These are phyloP conservation scores for Drosophila antonietae DNA, from an alignment of 2,888 invertebrate species.

Conservation along the genomic window DNA sequence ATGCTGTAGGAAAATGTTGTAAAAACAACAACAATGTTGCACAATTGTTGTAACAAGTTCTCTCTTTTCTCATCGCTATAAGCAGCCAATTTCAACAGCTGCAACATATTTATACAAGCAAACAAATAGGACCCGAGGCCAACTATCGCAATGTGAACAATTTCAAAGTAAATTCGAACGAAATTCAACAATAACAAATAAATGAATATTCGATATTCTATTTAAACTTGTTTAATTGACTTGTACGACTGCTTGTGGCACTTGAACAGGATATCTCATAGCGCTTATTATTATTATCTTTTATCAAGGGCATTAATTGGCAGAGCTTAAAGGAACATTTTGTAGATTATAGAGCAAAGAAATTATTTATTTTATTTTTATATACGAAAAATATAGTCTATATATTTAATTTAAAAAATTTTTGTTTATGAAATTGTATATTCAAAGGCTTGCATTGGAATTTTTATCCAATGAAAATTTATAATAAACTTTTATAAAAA, in stretches of 20 bases:
- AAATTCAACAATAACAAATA: neutral
- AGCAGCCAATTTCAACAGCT: neutral
- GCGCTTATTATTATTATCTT: too few relatives aligned
- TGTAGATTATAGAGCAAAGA: too few relatives aligned
- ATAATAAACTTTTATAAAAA: too few relatives aligned
- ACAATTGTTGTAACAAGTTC: neutral
- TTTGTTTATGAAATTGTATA: too few relatives aligned
- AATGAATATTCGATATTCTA: neutral
- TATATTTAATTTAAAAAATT: too few relatives aligned
- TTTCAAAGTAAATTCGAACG: neutral
- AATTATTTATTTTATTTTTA: too few relatives aligned
- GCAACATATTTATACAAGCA: constrained; percentile 3
- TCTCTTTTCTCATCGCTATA: neutral
- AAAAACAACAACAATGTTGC: constrained; percentile 8
- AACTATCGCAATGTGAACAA: neutral
- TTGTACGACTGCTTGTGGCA: neutral
- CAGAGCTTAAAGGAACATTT: too few relatives aligned
- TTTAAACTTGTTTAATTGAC: neutral
- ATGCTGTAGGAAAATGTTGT: constrained; percentile 14
- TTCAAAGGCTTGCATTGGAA: too few relatives aligned
- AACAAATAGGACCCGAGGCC: neutral
- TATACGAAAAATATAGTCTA: too few relatives aligned
- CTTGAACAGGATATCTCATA: too few relatives aligned
- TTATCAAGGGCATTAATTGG: too few relatives aligned
- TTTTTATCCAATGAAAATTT: too few relatives aligned